phyloP scores from a whole-genome alignment of 2,888 invertebrate species.

The Druceiella hillmani region DNA sequence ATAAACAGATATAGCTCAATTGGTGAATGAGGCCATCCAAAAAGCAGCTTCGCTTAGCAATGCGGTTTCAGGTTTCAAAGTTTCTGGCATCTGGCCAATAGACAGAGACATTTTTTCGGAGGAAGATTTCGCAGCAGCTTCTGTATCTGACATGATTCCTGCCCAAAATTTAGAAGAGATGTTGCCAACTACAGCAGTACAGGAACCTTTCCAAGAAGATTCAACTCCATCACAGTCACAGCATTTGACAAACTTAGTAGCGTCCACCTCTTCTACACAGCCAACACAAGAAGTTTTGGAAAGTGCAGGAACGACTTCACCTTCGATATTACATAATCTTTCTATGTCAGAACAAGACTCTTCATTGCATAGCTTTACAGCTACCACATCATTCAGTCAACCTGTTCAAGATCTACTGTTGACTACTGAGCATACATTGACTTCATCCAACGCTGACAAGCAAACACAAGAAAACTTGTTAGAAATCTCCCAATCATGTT shows the following conservation, averaged over 20 bases:
- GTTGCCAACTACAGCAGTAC: conserved; percentile 6
- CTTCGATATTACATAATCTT: conserved; percentile 7
- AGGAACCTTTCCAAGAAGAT: conserved; percentile 6
- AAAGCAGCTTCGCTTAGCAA: conserved; percentile 16
- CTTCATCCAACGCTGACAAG: conserved; percentile 8
- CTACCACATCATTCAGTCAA: conserved; percentile 6
- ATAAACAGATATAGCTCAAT: conserved; percentile 7
- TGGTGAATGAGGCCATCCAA: conserved; percentile 5
- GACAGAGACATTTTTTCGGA: conserved; percentile 6
- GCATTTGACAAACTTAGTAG: conserved; percentile 9
- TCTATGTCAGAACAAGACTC: conserved; percentile 5
- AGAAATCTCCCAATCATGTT: conserved; percentile 8
- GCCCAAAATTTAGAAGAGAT: conserved; percentile 4
- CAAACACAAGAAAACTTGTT: conserved; percentile 7
- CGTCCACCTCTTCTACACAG: conserved; percentile 5
- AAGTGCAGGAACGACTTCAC: conserved; percentile 6
- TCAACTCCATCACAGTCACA: neutral
- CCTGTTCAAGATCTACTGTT: conserved; percentile 4
- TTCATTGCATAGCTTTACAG: conserved; percentile 8
- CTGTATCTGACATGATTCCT: conserved; percentile 1
- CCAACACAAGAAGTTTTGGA: conserved; percentile 5
- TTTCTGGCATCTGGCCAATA: conserved; percentile 7
- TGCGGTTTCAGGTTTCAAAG: conserved; percentile 16
- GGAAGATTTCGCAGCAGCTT: conserved; percentile 5
- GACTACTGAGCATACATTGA: conserved; percentile 6